Evolutionary conservation across 2,113 vertebrate genomes (phyloP).

Genomic region (Mola mola): DNA sequence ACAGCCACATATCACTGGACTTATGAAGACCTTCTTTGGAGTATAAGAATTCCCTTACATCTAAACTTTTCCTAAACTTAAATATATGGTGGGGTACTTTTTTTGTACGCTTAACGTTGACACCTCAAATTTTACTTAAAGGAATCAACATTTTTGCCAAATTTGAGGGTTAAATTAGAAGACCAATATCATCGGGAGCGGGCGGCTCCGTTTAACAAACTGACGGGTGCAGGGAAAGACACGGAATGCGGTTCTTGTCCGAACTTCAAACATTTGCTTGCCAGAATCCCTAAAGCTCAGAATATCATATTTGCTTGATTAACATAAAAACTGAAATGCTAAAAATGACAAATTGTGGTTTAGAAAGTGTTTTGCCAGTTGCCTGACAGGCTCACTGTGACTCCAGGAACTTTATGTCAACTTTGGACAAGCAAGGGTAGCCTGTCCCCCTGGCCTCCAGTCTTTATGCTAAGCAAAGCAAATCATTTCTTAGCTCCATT

Average conservation of each 20-base stretch:
- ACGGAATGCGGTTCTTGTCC: neutral
- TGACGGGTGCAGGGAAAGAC: no score
- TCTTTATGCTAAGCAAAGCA: neutral
- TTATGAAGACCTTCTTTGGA: constrained; percentile 12
- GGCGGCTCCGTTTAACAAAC: no score
- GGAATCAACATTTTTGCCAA: neutral
- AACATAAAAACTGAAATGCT: neutral
- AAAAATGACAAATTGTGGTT: neutral
- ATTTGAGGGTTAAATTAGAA: no score
- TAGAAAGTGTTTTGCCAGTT: neutral
- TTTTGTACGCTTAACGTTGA: no score
- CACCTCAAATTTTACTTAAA: neutral
- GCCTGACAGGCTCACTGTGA: neutral
- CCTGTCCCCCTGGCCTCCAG: neutral
- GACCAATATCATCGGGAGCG: no score
- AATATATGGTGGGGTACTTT: neutral
- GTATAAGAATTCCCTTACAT: constrained; percentile 22
- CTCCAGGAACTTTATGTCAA: neutral
- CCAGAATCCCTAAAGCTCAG: neutral
- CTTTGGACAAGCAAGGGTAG: neutral
- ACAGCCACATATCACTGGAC: constrained; percentile 30
- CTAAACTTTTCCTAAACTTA: neutral
- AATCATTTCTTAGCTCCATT: neutral
- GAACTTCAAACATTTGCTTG: neutral
- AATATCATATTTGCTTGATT: neutral